Evolutionary conservation across 1,140 invertebrate species (phyloP).

Genomic region (Hydropsyche tenuis): DNA sequence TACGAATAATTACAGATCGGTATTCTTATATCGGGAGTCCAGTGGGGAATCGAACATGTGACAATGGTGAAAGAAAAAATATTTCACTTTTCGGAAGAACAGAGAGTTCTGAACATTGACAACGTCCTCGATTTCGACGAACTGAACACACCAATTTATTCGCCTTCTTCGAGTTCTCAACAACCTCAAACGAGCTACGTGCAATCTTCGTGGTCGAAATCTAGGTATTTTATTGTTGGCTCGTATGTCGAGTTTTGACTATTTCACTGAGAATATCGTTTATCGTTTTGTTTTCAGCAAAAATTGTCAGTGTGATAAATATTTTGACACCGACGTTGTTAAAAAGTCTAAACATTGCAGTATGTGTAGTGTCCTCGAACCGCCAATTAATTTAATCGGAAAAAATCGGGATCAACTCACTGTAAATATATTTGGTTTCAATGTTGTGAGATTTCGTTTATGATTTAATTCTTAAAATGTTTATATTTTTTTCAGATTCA

Average conservation of each 20-base stretch:
- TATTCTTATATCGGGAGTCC: slow-evolving; percentile 76
- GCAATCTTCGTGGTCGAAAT: slow-evolving; percentile 20
- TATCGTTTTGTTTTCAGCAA: slow-evolving; percentile 10
- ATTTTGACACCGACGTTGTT: neutral
- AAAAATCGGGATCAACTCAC: slow-evolving; percentile 57
- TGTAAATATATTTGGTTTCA: slow-evolving; percentile 50
- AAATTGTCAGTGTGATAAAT: slow-evolving; percentile 28
- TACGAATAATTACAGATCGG: slow-evolving; percentile 65
- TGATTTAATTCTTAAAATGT: slow-evolving; percentile 4
- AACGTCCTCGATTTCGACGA: slow-evolving; percentile 81
- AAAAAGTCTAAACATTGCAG: slow-evolving; percentile 34
- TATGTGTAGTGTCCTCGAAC: slow-evolving; percentile 52
- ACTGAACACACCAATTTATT: slow-evolving; percentile 68
- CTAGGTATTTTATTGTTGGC: slow-evolving; percentile 7
- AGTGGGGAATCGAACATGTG: slow-evolving; percentile 81
- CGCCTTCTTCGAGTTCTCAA: slow-evolving; percentile 50
- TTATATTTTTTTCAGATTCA: slow-evolving; percentile 55
- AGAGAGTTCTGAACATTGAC: slow-evolving; percentile 78
- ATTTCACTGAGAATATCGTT: neutral
- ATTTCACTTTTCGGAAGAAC: slow-evolving; percentile 65
- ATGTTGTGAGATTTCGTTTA: neutral
- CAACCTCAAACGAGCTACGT: slow-evolving; percentile 9
- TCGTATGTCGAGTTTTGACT: neutral
- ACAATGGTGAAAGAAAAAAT: slow-evolving; percentile 71
- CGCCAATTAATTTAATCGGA: slow-evolving; percentile 57